Conservation (phyloP, 2,888 invertebrate species). For the Caenorhabditis angaria region DNA sequence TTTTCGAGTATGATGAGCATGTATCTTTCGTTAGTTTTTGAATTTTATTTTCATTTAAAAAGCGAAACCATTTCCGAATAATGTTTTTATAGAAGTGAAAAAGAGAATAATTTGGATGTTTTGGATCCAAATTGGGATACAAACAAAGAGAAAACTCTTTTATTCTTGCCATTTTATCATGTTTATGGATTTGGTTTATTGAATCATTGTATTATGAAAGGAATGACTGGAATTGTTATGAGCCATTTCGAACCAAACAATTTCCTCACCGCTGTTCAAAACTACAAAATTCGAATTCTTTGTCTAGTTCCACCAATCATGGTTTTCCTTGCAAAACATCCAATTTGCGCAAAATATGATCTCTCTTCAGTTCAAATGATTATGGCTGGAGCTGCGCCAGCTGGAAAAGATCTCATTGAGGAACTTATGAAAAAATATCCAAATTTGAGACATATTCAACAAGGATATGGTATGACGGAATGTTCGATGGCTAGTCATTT, state of each 20-base stretch:
- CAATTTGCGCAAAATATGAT: constrained; percentile 81
- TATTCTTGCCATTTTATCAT: constrained; percentile 70
- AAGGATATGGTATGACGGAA: constrained; percentile 83
- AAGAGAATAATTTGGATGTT: constrained; percentile 28
- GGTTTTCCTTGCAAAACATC: constrained; percentile 80
- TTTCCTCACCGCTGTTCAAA: constrained; percentile 59
- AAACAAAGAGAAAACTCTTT: constrained; percentile 51
- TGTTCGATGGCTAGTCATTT: constrained; percentile 78
- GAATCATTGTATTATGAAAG: constrained; percentile 46
- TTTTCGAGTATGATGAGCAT: constrained; percentile 62
- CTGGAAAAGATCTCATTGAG: constrained; percentile 66
- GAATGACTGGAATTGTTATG: constrained; percentile 61
- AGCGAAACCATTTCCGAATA: background rate
- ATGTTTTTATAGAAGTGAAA: constrained; percentile 42
- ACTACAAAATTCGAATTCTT: constrained; percentile 54
- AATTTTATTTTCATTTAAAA: background rate
- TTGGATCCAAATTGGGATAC: constrained; percentile 55
- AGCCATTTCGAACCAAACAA: constrained; percentile 62
- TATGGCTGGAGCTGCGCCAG: constrained; percentile 67
- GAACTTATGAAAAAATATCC: constrained; percentile 60
- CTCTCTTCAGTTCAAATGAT: constrained; percentile 79
- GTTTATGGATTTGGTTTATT: constrained; percentile 65
- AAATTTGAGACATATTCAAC: constrained; percentile 53
- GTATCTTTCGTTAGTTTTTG: constrained; percentile 45
- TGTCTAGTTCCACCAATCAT: constrained; percentile 85